These are phyloP conservation scores for Clusia tigrina DNA, from an alignment of 2,888 invertebrate genomes.

Conservation along the genomic window DNA sequence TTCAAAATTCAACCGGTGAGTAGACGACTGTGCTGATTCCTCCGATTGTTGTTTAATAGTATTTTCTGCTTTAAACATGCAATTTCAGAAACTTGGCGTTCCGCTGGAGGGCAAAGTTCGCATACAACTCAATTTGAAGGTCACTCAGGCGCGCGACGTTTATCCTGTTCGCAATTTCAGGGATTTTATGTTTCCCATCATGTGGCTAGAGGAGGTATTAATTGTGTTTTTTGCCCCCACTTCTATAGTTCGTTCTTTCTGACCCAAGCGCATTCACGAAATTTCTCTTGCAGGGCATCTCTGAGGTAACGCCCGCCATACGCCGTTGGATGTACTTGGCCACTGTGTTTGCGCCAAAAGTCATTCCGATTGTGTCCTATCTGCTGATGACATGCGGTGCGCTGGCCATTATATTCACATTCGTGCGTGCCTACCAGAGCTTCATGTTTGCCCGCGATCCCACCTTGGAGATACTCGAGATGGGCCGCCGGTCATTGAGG, in stretches of 20 bases:
- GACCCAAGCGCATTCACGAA: not conserved
- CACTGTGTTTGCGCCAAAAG: slow-evolving; percentile 78
- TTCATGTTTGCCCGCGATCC: slow-evolving; percentile 73
- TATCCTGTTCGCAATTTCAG: slow-evolving; percentile 79
- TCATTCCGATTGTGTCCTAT: slow-evolving; percentile 76
- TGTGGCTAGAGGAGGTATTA: slow-evolving; percentile 89
- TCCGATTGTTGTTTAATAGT: not conserved
- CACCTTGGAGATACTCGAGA: slow-evolving; percentile 78
- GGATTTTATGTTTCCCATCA: slow-evolving; percentile 82
- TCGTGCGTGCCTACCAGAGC: slow-evolving; percentile 79
- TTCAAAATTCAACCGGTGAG: slow-evolving; percentile 85
- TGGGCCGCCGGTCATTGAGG: slow-evolving; percentile 76
- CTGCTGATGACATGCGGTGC: slow-evolving; percentile 76
- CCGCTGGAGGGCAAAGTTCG: slow-evolving; percentile 83
- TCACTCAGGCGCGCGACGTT: slow-evolving; percentile 77
- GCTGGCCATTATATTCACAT: slow-evolving; percentile 71
- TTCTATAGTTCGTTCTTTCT: not conserved
- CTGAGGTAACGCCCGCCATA: slow-evolving; percentile 80
- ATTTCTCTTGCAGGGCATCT: slow-evolving; percentile 71
- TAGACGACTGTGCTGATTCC: not conserved
- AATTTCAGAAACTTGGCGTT: slow-evolving; percentile 81
- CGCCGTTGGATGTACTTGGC: slow-evolving; percentile 82
- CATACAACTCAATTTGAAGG: slow-evolving; percentile 82
- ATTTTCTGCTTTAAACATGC: not conserved
- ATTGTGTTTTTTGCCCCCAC: not conserved